A percentile compares a stretch with the other conserved stretches of the same genome.
Evolutionary conservation across 2,888 invertebrate genomes (phyloP).

Genomic region (Tachina grossa): DNA sequence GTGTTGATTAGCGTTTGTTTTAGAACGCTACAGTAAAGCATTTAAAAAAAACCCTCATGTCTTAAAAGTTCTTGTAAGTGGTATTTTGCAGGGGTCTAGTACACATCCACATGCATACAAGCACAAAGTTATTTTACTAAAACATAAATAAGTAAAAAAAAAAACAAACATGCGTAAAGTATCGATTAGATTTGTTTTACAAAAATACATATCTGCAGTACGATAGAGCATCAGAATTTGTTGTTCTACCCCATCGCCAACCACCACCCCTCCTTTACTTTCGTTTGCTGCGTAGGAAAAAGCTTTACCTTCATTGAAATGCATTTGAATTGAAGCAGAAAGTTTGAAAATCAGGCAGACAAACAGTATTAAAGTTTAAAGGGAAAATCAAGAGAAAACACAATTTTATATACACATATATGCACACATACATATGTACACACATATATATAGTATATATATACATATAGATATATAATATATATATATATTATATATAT

Average conservation of each 20-base stretch:
- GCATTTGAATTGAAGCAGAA: conserved; percentile 26
- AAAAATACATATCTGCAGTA: background rate
- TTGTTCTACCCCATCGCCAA: background rate
- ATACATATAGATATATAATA: too few relatives aligned
- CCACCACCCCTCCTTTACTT: background rate
- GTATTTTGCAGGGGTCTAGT: too few relatives aligned
- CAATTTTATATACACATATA: background rate
- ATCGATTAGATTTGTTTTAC: conserved; percentile 54
- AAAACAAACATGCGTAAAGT: conserved; percentile 56
- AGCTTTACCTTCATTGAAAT: conserved; percentile 21
- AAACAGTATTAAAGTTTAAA: background rate
- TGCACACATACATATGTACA: too few relatives aligned
- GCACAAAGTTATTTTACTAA: background rate
- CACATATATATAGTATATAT: too few relatives aligned
- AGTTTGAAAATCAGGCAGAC: background rate
- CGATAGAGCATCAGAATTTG: background rate
- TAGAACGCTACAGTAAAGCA: too few relatives aligned
- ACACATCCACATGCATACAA: background rate
- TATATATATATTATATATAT: too few relatives aligned
- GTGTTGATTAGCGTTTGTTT: too few relatives aligned
- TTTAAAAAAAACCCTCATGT: too few relatives aligned
- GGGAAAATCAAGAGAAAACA: background rate
- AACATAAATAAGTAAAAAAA: conserved; percentile 2
- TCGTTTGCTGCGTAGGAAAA: background rate
- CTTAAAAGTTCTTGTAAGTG: too few relatives aligned